Base-by-base conservation (phyloP, 30 jellyfish, hydroid and myxozoan genomes). In the Aurelia aurita region DNA sequence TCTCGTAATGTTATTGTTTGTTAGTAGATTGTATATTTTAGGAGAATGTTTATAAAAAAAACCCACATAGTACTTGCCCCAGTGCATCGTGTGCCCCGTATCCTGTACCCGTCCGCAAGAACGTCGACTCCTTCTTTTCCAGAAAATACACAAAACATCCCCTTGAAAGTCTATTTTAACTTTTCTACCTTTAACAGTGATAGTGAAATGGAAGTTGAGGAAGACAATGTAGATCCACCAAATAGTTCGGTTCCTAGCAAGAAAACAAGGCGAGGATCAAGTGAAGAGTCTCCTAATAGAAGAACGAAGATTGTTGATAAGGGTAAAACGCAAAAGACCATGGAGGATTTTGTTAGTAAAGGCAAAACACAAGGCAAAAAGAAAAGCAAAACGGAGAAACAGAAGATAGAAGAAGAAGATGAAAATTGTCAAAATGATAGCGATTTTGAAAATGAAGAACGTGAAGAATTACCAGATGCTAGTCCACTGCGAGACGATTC, bases 151-250 rank as follows among this genome's bases (percentile, higher is more conserved):
- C n/a, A n/a, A n/a, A n/a, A n/a, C n/a, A n/a, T n/a, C n/a, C n/a
- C n/a, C n/a, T n/a, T n/a, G n/a, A n/a, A 16, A 58, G 60, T 8
- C 77, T 29, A 25, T 21, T 28, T 66, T 8, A 12, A 23, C 22
- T 31, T 32, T 23, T 66, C 77, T 28, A 6, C 14, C 26, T 26
- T 32, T 14, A 66, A 12, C 77, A 66, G 26, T 26, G 77, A 66
- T 51, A 15, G 54, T 28, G 21, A 20, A 55, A 28, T 28, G 39
- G 77, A 23, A 12, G 81, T 35, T 19, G 81, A 69, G 14, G 81
- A 69, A 67, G 79, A 26, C 11, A 15, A 67, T 19, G 26, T 29
- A 28, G 79, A 27, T 2, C 63, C 39, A 43, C 81, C 13, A 14
- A 22, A 22, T 28, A 66, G 9, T 55, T 66, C 20, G 8, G 0